These are phyloP conservation scores for Rhizoglyphus robini DNA, from an alignment of 1,140 invertebrate species.

Conservation along the genomic window DNA sequence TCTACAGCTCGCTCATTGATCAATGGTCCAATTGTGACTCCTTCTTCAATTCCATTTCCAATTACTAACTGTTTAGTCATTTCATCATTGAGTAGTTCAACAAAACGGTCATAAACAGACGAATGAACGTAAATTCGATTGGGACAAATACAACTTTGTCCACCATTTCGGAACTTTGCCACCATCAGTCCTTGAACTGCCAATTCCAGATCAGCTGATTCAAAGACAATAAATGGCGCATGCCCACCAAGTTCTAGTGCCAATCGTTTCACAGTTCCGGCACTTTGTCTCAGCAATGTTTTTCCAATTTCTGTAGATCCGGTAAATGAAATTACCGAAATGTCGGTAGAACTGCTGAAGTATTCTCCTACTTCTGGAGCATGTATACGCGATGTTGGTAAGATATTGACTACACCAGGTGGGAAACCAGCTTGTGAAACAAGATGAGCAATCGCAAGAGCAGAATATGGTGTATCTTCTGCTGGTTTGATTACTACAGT, in stretches of 20 bases:
- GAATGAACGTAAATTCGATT: slow-evolving; percentile 87
- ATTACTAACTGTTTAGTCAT: slow-evolving; percentile 56
- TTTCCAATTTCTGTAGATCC: too few relatives aligned
- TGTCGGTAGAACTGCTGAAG: slow-evolving; percentile 65
- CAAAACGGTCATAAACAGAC: slow-evolving; percentile 66
- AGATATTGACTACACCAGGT: slow-evolving; percentile 65
- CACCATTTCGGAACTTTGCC: too few relatives aligned
- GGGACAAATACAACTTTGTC: too few relatives aligned
- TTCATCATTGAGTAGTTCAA: slow-evolving; percentile 50
- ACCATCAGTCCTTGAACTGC: slow-evolving; percentile 73
- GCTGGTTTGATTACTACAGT: too few relatives aligned
- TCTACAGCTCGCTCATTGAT: slow-evolving; percentile 73
- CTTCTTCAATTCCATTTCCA: slow-evolving; percentile 59
- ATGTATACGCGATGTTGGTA: slow-evolving; percentile 63
- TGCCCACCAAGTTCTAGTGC: too few relatives aligned
- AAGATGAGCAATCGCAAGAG: slow-evolving; percentile 61
- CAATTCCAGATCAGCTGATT: too few relatives aligned
- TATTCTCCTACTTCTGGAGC: slow-evolving; percentile 64
- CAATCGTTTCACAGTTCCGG: slow-evolving; percentile 68
- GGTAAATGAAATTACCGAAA: too few relatives aligned
- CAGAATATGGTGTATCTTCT: slow-evolving; percentile 86
- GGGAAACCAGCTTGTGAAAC: slow-evolving; percentile 43
- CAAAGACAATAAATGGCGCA: too few relatives aligned
- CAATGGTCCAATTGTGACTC: slow-evolving; percentile 71
- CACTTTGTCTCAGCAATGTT: slow-evolving; percentile 66